A percentile compares a stretch with the other conserved stretches of the same genome.
These are phyloP conservation scores for Operophtera brumata DNA, from an alignment of 2,888 invertebrate genomes.

Conservation along the genomic window DNA sequence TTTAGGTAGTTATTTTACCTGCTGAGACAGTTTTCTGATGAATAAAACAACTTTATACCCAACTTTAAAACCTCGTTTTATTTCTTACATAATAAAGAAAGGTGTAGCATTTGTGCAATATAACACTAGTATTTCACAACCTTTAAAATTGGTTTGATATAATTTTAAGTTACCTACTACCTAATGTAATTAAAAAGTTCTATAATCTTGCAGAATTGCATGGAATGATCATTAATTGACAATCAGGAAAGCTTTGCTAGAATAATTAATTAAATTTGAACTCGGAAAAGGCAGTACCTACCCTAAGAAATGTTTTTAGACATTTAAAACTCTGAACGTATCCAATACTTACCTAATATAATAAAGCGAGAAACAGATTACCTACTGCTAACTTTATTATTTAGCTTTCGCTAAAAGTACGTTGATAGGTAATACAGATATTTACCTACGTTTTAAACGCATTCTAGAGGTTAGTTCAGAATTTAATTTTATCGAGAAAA, in stretches of 20 bases:
- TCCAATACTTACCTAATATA: no score
- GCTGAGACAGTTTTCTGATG: not conserved
- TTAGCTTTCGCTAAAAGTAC: no score
- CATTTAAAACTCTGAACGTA: no score
- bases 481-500: no score
- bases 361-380: no score
- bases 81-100: constrained; percentile 16
- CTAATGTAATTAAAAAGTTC: not conserved
- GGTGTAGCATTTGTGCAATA: constrained; percentile 18
- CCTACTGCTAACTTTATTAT: no score
- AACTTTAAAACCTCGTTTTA: constrained; percentile 11
- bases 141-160: constrained; percentile 23
- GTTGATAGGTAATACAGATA: no score
- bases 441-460: no score
- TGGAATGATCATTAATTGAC: not conserved
- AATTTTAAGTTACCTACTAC: not conserved
- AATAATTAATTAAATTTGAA: not conserved
- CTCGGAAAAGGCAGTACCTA: no score
- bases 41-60: constrained; percentile 16
- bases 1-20: no score
- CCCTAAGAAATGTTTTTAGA: no score
- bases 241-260: not conserved
- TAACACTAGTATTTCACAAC: constrained; percentile 42
- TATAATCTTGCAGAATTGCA: not conserved
- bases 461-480: no score